phyloP scores from a whole-genome alignment of 2,888 invertebrate species.

The Anticlea derivata region DNA sequence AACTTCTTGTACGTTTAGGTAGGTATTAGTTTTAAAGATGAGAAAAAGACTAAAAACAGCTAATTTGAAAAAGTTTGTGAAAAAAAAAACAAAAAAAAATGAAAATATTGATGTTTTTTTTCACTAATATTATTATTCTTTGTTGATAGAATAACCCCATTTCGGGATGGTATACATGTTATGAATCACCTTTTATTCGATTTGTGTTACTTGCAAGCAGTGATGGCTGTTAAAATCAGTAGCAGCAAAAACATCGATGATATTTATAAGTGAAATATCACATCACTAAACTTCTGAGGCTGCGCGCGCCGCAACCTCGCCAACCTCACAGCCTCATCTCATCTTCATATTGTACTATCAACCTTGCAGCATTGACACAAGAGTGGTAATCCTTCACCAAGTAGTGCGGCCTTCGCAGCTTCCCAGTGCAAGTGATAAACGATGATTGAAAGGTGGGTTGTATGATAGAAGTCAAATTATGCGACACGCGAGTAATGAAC shows the following conservation, averaged over 20 bases:
- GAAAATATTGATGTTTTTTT: too few relatives aligned
- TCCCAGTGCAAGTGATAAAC: constrained; percentile 50
- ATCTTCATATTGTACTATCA: constrained; percentile 39
- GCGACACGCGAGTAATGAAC: constrained; percentile 23
- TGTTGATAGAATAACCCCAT: too few relatives aligned
- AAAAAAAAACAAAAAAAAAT: too few relatives aligned
- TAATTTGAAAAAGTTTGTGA: too few relatives aligned
- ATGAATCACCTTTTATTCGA: too few relatives aligned
- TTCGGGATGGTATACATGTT: too few relatives aligned
- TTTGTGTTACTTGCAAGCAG: too few relatives aligned
- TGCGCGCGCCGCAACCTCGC: constrained; percentile 70
- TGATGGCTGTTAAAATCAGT: too few relatives aligned
- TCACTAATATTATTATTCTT: too few relatives aligned
- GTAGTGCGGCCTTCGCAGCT: constrained; percentile 36
- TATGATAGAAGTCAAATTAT: constrained; percentile 28
- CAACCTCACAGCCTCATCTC: constrained; percentile 65
- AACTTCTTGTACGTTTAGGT: too few relatives aligned
- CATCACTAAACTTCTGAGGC: constrained; percentile 57
- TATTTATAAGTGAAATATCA: not conserved
- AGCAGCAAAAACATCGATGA: not conserved
- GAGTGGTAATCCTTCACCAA: constrained; percentile 31
- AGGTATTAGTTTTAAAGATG: too few relatives aligned
- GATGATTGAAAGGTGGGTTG: constrained; percentile 44
- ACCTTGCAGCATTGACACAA: constrained; percentile 39
- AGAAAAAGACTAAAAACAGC: too few relatives aligned